Conservation (phyloP, 2,113 vertebrate genomes). For the Percopsis transmontana region DNA sequence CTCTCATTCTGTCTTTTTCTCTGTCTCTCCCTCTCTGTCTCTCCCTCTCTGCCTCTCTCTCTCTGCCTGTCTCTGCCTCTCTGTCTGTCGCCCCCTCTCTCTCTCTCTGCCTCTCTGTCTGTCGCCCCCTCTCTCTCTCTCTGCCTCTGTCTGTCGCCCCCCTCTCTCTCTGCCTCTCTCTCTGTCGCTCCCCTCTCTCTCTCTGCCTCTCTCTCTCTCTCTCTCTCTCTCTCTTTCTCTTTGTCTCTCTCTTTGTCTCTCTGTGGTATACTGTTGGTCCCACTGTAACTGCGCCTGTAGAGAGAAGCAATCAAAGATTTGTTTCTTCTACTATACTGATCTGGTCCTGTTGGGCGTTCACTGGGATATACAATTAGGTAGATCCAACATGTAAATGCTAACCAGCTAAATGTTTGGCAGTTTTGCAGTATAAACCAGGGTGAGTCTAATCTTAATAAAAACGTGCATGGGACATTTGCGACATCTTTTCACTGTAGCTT, state of each 20-base stretch:
- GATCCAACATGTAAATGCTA: constrained; percentile 2
- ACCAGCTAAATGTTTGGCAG: constrained; percentile 9
- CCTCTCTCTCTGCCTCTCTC: neutral
- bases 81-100: neutral
- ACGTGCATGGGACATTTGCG: constrained; percentile 32
- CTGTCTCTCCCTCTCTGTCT: neutral
- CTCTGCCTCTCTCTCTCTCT: constrained; percentile 24
- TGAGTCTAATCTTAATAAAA: constrained; percentile 15
- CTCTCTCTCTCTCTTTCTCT: constrained; percentile 9
- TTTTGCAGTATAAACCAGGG: neutral
- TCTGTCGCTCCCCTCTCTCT: constrained; percentile 37
- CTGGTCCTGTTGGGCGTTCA: neutral
- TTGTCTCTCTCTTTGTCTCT: constrained; percentile 1
- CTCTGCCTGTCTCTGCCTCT: neutral
- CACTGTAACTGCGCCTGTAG: constrained; percentile 28
- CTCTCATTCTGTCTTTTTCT: neutral
- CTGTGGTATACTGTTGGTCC: constrained; percentile 23
- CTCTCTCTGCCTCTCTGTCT: neutral
- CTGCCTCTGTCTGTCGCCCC: too few species aligned
- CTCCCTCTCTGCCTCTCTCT: neutral
- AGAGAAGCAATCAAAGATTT: constrained; percentile 59
- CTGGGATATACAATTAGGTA: neutral
- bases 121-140: too few species aligned
- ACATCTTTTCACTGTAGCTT: neutral
- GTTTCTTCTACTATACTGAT: neutral